Conservation (phyloP, 2,113 vertebrate species). For the Forbesichthys agassizii region DNA sequence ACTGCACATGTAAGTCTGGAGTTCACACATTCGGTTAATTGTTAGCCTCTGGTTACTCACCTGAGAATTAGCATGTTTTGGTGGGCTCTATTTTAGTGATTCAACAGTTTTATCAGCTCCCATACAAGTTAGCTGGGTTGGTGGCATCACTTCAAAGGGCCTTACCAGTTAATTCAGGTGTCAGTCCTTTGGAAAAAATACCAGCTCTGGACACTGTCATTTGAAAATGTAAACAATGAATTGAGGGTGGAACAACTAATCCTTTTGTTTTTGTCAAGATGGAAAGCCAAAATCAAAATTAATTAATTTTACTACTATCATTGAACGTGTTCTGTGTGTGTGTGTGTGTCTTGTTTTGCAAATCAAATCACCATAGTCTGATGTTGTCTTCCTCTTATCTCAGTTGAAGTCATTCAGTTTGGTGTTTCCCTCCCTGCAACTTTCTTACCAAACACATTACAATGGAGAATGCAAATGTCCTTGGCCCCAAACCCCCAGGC, state of each 20-base stretch:
- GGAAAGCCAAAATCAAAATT: not conserved
- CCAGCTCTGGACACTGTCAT: conserved; percentile 21
- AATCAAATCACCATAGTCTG: not conserved
- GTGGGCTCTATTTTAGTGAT: conserved; percentile 27
- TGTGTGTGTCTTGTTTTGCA: not conserved
- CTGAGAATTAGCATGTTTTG: conserved; percentile 2
- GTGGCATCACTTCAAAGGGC: conserved; percentile 8
- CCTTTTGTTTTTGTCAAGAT: conserved; percentile 14
- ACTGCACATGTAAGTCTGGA: not conserved
- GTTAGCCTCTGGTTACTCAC: conserved; percentile 21
- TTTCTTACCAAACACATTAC: conserved; percentile 26
- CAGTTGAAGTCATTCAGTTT: not conserved
- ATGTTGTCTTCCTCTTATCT: not conserved
- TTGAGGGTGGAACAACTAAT: not conserved
- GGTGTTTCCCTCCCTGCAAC: conserved; percentile 10
- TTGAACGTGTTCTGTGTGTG: no score
- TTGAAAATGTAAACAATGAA: conserved; percentile 19
- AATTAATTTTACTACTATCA: not conserved
- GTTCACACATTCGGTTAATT: conserved; percentile 12
- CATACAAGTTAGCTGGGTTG: not conserved
- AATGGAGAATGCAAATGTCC: conserved; percentile 42
- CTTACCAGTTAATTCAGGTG: conserved; percentile 10
- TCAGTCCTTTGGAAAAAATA: not conserved
- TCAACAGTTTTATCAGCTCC: conserved; percentile 30
- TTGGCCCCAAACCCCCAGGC: conserved; percentile 33